Evolutionary conservation across 2,113 vertebrate species (phyloP), one percentile per base, ranked within the genome.

Genomic region (Phalacrocorax aristotelis): DNA sequence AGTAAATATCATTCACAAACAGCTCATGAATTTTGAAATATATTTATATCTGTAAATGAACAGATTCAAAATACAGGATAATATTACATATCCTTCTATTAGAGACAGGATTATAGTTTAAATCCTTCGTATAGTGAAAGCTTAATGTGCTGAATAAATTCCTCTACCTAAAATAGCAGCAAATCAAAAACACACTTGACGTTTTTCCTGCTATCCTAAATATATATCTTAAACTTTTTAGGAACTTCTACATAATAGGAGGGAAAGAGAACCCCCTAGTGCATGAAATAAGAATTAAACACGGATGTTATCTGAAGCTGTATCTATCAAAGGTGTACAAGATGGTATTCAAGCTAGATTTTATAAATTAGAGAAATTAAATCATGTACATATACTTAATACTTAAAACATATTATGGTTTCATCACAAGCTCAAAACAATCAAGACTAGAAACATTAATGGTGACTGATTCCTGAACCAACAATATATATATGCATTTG

Each of bases 251-350:
- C 10, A 10, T 60, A 92, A 96, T 29, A 42, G 49, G 95, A 96
- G 52, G 93, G 80, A 97, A 98, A 98, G 90, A 42, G 92, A 94
- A 86, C 95, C 98, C 97, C 93, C 98, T 98, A 97, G 98, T 5
- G 98, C 74, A 94, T 22, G 7, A 77, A 89, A 44, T 49, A 42
- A 86, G 97, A 95, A 97, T 77, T 81, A 93, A 94, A 83, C 83
- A 83, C 22, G 16, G 11, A 18, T 51, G 16, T 64, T 72, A 60
- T 6, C 46, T 82, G 30, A 64, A 84, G 9, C 42, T 86, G 10
- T 16, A 38, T 38, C 22, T 23, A 21, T 52, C 34, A 81, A 68
- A 46, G 6, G 2, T 65, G 6, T 26, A 55, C 12, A 75, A 54
- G 11, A 8, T 27, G 14, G 5, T 34, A 89, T 38, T 80, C 27